Conservation (phyloP, 2,113 vertebrate species). For the Albula goreensis region DNA sequence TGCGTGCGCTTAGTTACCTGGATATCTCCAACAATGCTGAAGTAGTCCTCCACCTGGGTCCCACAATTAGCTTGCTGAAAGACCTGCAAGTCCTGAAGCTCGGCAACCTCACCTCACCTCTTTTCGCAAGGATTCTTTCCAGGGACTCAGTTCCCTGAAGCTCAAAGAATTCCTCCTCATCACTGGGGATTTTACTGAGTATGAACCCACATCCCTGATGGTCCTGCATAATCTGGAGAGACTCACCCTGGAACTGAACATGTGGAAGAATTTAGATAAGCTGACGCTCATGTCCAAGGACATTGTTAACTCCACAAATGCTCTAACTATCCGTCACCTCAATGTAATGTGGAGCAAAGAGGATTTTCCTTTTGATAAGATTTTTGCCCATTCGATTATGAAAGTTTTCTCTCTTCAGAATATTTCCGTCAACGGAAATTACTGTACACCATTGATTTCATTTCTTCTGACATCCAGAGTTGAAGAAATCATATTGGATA, state of each 20-base stretch:
- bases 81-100: slow-evolving; percentile 5
- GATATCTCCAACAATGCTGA: too few relatives aligned
- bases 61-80: too few relatives aligned
- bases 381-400: background rate
- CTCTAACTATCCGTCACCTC: background rate
- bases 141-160: background rate
- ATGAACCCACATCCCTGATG: background rate
- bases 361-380: background rate
- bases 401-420: background rate
- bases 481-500: background rate
- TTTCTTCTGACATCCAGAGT: background rate
- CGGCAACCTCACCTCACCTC: background rate
- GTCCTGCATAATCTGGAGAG: background rate
- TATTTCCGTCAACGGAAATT: background rate
- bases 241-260: slow-evolving; percentile 8
- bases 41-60: too few relatives aligned
- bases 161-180: slow-evolving; percentile 7
- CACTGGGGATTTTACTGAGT: background rate
- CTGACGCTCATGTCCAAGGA: background rate
- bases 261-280: background rate
- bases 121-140: background rate
- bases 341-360: background rate
- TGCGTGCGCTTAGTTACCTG: background rate
- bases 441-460: background rate
- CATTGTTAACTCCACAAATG: background rate